Conservation (phyloP, 2,888 invertebrate genomes). For the Perizoma flavofasciatum region DNA sequence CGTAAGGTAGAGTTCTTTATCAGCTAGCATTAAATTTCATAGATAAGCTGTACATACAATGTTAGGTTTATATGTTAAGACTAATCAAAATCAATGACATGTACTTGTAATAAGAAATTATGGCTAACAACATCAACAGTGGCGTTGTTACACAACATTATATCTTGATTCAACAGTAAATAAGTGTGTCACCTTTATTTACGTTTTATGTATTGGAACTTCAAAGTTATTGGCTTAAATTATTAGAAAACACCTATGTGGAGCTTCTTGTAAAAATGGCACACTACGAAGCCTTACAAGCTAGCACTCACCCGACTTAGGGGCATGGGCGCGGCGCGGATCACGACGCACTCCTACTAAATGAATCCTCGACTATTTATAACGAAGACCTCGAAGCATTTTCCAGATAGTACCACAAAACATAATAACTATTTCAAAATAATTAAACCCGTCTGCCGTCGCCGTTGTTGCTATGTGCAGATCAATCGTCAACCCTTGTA, state of each 20-base stretch:
- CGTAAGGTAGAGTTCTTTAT: not conserved
- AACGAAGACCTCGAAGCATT: constrained; percentile 63
- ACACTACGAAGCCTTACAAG: constrained; percentile 78
- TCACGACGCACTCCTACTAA: constrained; percentile 74
- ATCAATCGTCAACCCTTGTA: constrained; percentile 68
- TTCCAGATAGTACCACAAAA: constrained; percentile 65
- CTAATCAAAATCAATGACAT: not conserved
- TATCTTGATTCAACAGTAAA: constrained; percentile 22
- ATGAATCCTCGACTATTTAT: constrained; percentile 72
- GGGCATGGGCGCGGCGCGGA: constrained; percentile 82
- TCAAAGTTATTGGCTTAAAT: constrained; percentile 54
- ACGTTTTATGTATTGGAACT: constrained; percentile 41
- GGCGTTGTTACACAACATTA: constrained; percentile 22
- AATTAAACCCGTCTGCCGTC: constrained; percentile 61
- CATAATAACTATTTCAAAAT: constrained; percentile 56
- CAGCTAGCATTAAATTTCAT: not conserved
- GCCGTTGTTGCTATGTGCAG: constrained; percentile 73
- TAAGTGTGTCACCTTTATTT: constrained; percentile 28
- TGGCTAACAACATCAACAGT: constrained; percentile 21
- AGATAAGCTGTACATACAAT: not conserved
- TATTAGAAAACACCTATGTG: constrained; percentile 51
- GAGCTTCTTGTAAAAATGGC: constrained; percentile 67
- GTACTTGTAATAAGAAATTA: not conserved
- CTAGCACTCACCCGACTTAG: constrained; percentile 79
- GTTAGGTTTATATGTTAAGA: not conserved